phyloP scores from a whole-genome alignment of 1,140 invertebrate species.

The Bombus affinis region DNA sequence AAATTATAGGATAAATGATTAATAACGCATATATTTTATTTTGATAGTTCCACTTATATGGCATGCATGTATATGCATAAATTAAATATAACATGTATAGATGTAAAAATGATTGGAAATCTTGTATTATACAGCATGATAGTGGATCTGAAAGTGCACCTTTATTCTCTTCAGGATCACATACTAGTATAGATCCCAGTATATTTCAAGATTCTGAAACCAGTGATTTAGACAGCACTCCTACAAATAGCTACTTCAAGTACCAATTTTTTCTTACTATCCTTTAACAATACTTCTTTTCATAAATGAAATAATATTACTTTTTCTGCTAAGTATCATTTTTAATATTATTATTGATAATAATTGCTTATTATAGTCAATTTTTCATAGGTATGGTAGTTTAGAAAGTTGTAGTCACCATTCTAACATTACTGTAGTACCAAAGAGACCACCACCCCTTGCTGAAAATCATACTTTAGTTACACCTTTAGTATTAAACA shows the following conservation, averaged over 20 bases:
- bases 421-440: slow-evolving; percentile 55
- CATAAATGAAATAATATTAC: not conserved
- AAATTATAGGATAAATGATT: not conserved
- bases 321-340: not conserved
- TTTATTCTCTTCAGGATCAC: slow-evolving; percentile 67
- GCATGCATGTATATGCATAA: not conserved
- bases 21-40: slow-evolving; percentile 7
- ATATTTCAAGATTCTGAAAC: slow-evolving; percentile 70
- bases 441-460: slow-evolving; percentile 59
- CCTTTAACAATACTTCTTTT: not conserved
- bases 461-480: slow-evolving; percentile 37
- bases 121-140: slow-evolving; percentile 49
- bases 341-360: not conserved
- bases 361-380: slow-evolving; percentile 4
- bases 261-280: slow-evolving; percentile 25
- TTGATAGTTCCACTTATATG: not conserved
- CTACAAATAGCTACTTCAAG: slow-evolving; percentile 43
- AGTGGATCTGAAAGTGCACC: slow-evolving; percentile 72
- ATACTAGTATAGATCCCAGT: slow-evolving; percentile 52
- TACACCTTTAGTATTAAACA: slow-evolving; percentile 24
- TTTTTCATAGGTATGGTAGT: slow-evolving; percentile 64
- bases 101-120: slow-evolving; percentile 43
- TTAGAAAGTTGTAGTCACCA: slow-evolving; percentile 53
- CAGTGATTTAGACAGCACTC: slow-evolving; percentile 65
- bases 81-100: slow-evolving; percentile 50